phyloP scores from a whole-genome alignment of 2,888 invertebrate species.

The Ochlodes sylvanus region DNA sequence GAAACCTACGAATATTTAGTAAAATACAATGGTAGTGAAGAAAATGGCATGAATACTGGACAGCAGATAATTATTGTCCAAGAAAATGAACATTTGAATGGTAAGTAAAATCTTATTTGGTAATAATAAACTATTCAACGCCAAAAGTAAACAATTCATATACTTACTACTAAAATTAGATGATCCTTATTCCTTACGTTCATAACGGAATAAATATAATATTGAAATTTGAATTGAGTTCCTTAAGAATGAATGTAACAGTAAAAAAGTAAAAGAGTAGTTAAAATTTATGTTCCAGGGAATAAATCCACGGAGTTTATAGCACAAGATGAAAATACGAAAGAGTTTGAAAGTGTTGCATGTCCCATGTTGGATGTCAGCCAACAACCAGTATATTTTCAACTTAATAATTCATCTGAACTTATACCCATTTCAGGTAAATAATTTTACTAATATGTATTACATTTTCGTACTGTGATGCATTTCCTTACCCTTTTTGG shows the following conservation, averaged over 20 bases:
- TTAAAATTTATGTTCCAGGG: conserved; percentile 54
- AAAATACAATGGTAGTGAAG: conserved; percentile 45
- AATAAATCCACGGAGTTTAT: conserved; percentile 70
- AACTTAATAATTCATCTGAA: conserved; percentile 62
- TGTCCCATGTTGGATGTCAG: conserved; percentile 65
- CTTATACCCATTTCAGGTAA: conserved; percentile 65
- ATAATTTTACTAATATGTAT: conserved; percentile 9
- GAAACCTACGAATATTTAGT: conserved; percentile 70
- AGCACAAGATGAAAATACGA: conserved; percentile 60
- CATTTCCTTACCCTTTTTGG: too few relatives aligned
- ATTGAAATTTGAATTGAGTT: too few relatives aligned
- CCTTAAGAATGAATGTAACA: too few relatives aligned
- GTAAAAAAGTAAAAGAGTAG: too few relatives aligned
- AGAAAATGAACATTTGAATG: conserved; percentile 70
- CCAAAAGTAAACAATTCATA: too few relatives aligned
- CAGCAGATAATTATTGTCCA: conserved; percentile 69
- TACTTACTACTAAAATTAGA: too few relatives aligned
- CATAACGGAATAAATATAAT: too few relatives aligned
- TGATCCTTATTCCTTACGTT: too few relatives aligned
- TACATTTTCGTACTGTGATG: too few relatives aligned
- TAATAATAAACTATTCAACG: too few relatives aligned
- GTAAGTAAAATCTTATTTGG: conserved; percentile 41
- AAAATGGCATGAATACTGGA: conserved; percentile 51
- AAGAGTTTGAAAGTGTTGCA: conserved; percentile 56
- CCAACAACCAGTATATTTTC: conserved; percentile 68